Conservation (phyloP, 1,140 invertebrate genomes). For the Temnothorax nylanderi region DNA sequence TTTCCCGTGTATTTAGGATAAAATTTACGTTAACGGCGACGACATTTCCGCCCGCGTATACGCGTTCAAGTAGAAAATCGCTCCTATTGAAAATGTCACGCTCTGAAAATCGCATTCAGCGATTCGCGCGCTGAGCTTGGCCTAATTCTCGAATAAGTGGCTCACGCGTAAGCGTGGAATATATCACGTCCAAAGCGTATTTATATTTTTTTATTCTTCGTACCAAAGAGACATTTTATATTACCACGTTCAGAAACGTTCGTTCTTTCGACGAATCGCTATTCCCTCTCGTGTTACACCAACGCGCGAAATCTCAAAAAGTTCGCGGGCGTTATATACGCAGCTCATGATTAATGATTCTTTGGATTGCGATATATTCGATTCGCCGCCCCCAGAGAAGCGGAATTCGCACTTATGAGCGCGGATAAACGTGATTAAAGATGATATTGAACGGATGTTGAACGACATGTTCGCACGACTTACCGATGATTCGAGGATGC, state of each 20-base stretch:
- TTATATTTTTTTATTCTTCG: neutral
- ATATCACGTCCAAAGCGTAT: neutral
- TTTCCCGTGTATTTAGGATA: slow-evolving; percentile 33
- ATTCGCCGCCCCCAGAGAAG: neutral
- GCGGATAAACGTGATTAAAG: slow-evolving; percentile 27
- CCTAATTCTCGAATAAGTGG: neutral
- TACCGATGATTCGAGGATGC: slow-evolving; percentile 55
- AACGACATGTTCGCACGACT: slow-evolving; percentile 6
- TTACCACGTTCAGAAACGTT: neutral
- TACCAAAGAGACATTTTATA: neutral
- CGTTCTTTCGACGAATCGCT: neutral
- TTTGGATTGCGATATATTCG: neutral
- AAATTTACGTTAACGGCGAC: slow-evolving; percentile 34
- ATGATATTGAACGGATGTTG: neutral
- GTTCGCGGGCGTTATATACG: neutral
- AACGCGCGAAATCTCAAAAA: neutral
- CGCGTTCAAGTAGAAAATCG: slow-evolving; percentile 39
- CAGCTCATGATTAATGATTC: slow-evolving; percentile 25
- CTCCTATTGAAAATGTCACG: slow-evolving; percentile 46
- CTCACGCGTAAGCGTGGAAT: neutral
- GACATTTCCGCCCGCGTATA: neutral
- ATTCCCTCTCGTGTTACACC: neutral
- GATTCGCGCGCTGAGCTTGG: neutral
- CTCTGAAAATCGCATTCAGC: slow-evolving; percentile 22
- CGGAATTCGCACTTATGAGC: neutral